Base-by-base conservation (phyloP, 2,888 invertebrate species). In the Ligdia adustata region DNA sequence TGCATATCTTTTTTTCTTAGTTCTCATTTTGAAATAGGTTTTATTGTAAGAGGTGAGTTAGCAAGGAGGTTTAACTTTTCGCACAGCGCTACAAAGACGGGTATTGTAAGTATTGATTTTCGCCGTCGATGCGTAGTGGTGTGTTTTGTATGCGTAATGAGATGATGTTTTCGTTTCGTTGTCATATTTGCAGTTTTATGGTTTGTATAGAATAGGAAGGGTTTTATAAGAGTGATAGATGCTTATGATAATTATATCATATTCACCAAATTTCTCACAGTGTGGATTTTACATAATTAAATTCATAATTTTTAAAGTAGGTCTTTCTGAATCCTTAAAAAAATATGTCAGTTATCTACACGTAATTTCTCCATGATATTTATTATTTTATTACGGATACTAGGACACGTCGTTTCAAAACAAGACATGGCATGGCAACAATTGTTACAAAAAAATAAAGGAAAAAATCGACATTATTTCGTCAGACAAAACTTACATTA, bases 131-230 rank as follows among this genome's bases (percentile, higher is more conserved):
- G 71, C 72, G 67, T 77, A 47, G 7, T 13, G 28, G 14, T 9
- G 35, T 35, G 26, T 39, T 28, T 32, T 42, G 78, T 83, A 82
- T 83, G 67, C 71, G 73, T 89, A 89, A 89, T 89, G 86, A 81
- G 84, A 82, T 88, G 75, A 89, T 89, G 82, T 90, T 90, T 87
- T 88, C 75, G 79, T 75, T 79, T 41, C 56, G 73, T 68, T 86
- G 88, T 85, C 88, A 85, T 75, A 81, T 82, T 81, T 80, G 61
- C 67, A 76, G 67, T 75, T 82, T 70, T 81, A 75, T 79, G 65
- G 68, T 69, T 51, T 55, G 42, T 80, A 77, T 75, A 79, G 59
- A 22, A 22, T 77, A 79, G 74, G 65, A 70, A 9, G 20, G 31
- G 39, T 47, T 64, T 76, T 76, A 68, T 78, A n/a, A 51, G 66